phyloP scores from a whole-genome alignment of 2,113 vertebrate species.

The Tiliqua scincoides region DNA sequence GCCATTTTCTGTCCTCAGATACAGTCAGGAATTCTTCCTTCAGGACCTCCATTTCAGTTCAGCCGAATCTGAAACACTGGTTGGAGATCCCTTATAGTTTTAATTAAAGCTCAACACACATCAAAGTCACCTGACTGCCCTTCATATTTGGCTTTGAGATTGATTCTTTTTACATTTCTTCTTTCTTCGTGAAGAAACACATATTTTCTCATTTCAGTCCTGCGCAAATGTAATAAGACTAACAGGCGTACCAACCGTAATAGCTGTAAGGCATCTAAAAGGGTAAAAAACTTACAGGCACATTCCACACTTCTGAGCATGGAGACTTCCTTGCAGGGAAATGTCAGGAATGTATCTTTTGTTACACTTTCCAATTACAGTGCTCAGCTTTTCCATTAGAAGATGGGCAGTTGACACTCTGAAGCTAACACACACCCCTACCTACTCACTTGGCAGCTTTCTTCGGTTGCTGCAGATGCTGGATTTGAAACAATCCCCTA shows the following conservation, averaged over 20 bases:
- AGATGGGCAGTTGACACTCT: background rate
- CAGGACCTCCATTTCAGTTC: background rate
- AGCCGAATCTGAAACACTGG: background rate
- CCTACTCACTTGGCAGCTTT: background rate
- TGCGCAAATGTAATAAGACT: background rate
- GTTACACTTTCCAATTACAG: constrained; percentile 30
- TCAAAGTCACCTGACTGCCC: background rate
- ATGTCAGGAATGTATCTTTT: constrained; percentile 33
- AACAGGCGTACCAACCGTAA: background rate
- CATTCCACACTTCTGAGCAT: constrained; percentile 58
- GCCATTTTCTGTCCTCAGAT: too few species aligned
- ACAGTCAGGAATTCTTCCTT: background rate
- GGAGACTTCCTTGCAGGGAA: constrained; percentile 28
- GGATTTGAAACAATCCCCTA: background rate
- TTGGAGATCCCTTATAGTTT: background rate
- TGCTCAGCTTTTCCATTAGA: background rate
- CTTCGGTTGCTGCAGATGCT: background rate
- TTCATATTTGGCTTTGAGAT: background rate
- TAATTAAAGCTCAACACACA: background rate
- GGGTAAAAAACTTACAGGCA: constrained; percentile 30
- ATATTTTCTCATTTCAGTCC: background rate
- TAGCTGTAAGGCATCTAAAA: background rate
- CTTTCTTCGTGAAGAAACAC: too few species aligned
- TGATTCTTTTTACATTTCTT: background rate
- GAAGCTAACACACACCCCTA: background rate